phyloP scores from a whole-genome alignment of 2,113 vertebrate genomes.

The Rhea americana region DNA sequence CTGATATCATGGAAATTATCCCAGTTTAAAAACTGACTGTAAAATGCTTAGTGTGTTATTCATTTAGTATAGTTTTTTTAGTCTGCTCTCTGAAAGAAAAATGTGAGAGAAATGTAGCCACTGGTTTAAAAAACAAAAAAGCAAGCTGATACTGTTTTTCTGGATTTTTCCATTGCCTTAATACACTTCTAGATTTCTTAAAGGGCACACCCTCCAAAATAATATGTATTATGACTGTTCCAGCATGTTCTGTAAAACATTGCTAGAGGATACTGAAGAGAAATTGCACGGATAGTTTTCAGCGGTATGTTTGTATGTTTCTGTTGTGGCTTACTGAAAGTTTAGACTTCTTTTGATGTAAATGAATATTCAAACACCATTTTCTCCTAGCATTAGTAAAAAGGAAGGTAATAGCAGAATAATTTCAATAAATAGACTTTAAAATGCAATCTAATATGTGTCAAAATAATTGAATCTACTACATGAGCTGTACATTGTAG shows the following conservation, averaged over 20 bases:
- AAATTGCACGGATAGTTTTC: neutral
- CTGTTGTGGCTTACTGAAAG: neutral
- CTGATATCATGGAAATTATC: neutral
- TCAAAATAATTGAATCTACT: constrained; percentile 33
- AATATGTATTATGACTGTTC: neutral
- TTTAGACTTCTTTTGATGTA: constrained; percentile 12
- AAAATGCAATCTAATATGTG: constrained; percentile 15
- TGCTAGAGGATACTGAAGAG: neutral
- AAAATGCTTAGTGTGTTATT: neutral
- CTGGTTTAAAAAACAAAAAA: neutral
- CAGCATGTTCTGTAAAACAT: neutral
- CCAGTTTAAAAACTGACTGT: neutral
- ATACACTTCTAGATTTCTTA: neutral
- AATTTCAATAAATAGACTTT: constrained; percentile 38
- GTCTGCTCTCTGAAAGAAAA: neutral
- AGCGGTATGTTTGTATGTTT: neutral
- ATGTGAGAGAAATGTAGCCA: neutral
- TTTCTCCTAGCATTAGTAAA: constrained; percentile 20
- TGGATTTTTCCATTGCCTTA: neutral
- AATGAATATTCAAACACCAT: neutral
- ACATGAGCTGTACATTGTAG: neutral
- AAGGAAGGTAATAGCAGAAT: neutral
- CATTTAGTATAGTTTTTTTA: neutral
- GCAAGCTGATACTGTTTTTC: neutral
- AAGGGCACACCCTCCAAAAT: neutral